Evolutionary conservation across 1,140 invertebrate genomes (phyloP).

Genomic region (Diachasma alloeum): DNA sequence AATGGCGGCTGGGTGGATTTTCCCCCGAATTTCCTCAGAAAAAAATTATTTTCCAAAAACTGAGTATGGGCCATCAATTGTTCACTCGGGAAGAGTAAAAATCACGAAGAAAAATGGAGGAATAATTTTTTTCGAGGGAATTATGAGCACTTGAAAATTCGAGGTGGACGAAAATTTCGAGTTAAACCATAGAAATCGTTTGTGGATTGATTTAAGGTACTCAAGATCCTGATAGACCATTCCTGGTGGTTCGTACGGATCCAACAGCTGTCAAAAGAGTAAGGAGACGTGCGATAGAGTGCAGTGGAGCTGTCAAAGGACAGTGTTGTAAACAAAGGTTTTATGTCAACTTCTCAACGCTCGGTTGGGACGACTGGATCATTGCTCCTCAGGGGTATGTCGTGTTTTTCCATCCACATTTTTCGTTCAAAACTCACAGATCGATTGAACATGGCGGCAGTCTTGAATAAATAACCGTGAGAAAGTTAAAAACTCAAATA

Average conservation of each 20-base stretch:
- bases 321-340: slow-evolving; percentile 92
- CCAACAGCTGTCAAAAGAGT: slow-evolving; percentile 72
- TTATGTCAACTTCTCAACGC: slow-evolving; percentile 87
- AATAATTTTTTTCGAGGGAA: no score
- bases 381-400: slow-evolving; percentile 80
- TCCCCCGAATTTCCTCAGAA: no score
- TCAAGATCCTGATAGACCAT: slow-evolving; percentile 76
- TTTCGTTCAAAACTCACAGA: no score
- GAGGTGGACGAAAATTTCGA: neutral
- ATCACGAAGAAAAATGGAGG: no score
- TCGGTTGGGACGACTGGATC: slow-evolving; percentile 96
- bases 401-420: neutral
- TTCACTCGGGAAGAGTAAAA: no score
- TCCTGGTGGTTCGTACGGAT: slow-evolving; percentile 84
- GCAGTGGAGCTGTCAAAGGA: slow-evolving; percentile 76
- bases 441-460: no score
- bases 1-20: neutral
- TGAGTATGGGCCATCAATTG: no score
- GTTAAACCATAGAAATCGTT: neutral
- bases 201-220: slow-evolving; percentile 40
- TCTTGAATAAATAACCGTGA: no score
- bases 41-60: no score
- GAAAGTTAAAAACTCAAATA: no score
- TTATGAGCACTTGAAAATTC: neutral
- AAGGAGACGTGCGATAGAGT: slow-evolving; percentile 83